Evolutionary conservation across 2,797 vertebrate species (phyloP).

Genomic region (Morelia viridis): DNA sequence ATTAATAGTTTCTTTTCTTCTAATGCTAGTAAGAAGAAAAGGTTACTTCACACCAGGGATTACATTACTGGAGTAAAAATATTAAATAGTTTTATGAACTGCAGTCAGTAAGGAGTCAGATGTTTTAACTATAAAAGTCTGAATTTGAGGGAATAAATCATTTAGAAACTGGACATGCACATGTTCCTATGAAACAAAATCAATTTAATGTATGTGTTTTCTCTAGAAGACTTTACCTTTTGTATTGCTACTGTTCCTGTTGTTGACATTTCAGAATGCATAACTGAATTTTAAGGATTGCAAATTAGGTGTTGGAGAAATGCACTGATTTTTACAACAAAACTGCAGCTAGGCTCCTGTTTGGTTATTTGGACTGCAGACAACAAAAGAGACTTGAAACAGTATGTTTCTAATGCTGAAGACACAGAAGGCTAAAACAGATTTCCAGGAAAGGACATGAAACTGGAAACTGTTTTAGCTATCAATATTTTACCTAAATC

Average conservation of each 20-base stretch:
- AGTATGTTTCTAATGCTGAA: background rate
- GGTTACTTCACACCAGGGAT: background rate
- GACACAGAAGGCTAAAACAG: background rate
- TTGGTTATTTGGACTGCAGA: background rate
- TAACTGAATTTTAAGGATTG: background rate
- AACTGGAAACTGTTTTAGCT: conserved; percentile 55
- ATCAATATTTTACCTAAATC: conserved; percentile 33
- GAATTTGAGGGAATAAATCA: background rate
- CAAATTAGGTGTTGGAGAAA: background rate
- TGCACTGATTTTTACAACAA: background rate
- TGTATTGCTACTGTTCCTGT: background rate
- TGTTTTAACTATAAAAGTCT: background rate
- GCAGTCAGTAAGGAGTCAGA: background rate
- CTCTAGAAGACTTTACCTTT: background rate
- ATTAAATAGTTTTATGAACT: background rate
- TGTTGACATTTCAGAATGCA: background rate
- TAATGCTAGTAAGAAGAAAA: background rate
- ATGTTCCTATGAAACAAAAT: conserved; percentile 31
- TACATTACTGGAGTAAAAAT: background rate
- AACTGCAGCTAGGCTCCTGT: background rate
- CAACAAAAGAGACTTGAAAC: background rate
- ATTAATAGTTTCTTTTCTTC: background rate
- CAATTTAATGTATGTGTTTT: background rate
- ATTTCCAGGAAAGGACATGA: conserved; percentile 1
- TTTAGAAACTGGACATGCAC: background rate